Percentiles rank a stretch among this genome's conserved stretches.
phyloP scores from a whole-genome alignment of 2,797 vertebrate genomes.

The Acrossocheilus wenchowensis region DNA sequence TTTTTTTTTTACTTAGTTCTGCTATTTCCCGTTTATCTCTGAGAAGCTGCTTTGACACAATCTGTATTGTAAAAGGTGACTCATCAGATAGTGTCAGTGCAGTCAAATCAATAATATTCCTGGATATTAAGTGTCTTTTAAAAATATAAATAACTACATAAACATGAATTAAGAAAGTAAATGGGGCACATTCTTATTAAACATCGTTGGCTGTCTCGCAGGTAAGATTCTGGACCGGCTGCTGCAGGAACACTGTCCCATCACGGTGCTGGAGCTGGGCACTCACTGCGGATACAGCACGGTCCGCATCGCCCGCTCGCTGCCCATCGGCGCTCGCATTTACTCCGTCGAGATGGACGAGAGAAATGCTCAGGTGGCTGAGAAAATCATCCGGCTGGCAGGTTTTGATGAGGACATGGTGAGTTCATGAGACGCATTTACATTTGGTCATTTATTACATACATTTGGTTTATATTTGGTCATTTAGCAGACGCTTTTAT shows the following conservation, averaged over 20 bases:
- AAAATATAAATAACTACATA: not conserved
- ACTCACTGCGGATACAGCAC: conserved; percentile 90
- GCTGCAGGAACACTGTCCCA: conserved; percentile 82
- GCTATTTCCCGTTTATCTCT: too few species aligned
- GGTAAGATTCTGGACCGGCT: conserved; percentile 89
- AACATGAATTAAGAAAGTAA: not conserved
- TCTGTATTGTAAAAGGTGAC: not conserved
- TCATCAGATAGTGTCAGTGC: not conserved
- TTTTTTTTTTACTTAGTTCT: not conserved
- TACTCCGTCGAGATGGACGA: conserved; percentile 87
- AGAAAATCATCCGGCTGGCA: conserved; percentile 92
- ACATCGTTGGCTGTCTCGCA: conserved; percentile 54
- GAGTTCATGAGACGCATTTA: conserved; percentile 61
- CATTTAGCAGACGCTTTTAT: too few species aligned
- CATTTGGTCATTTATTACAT: too few species aligned
- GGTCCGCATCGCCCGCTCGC: conserved; percentile 81
- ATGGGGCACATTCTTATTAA: too few species aligned
- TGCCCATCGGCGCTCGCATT: conserved; percentile 83
- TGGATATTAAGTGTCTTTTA: not conserved
- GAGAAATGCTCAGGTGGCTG: conserved; percentile 82
- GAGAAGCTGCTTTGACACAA: not conserved
- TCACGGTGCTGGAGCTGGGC: conserved; percentile 88
- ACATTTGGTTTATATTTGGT: not conserved
- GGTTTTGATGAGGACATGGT: conserved; percentile 91
- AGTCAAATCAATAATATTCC: not conserved